Evolutionary conservation across 2,888 invertebrate genomes (phyloP).

Genomic region (Thalpophila matura): DNA sequence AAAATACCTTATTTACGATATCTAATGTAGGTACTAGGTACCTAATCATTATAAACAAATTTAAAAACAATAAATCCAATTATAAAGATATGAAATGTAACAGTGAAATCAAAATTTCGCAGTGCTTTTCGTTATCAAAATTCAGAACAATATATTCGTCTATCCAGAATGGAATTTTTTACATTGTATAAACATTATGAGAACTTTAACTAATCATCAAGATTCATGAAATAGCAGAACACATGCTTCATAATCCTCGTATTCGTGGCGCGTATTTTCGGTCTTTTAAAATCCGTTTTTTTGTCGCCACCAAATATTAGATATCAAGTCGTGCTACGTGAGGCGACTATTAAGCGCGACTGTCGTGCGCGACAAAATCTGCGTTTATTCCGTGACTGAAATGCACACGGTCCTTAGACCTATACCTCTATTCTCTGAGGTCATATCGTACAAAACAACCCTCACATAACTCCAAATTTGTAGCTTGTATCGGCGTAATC

Average conservation of each 20-base stretch:
- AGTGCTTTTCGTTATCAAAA: neutral
- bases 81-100: no score
- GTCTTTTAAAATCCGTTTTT: slow-evolving; percentile 73
- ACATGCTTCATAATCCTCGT: slow-evolving; percentile 5
- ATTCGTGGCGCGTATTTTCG: slow-evolving; percentile 63
- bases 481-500: slow-evolving; percentile 33
- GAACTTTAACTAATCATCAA: slow-evolving; percentile 8
- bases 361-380: slow-evolving; percentile 64
- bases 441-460: slow-evolving; percentile 46
- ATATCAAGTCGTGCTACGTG: slow-evolving; percentile 77
- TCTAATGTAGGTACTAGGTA: no score
- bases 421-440: slow-evolving; percentile 55
- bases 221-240: slow-evolving; percentile 5
- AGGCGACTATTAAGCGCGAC: slow-evolving; percentile 62
- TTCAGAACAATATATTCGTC: no score
- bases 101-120: no score
- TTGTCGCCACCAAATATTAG: slow-evolving; percentile 75
- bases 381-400: slow-evolving; percentile 63
- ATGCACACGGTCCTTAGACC: slow-evolving; percentile 54
- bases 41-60: no score
- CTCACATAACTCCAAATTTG: slow-evolving; percentile 37
- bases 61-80: no score
- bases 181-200: neutral
- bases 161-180: neutral
- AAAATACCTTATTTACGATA: no score